Base-by-base conservation (phyloP, 2,113 vertebrate genomes). In the Ptilonorhynchus violaceus region DNA sequence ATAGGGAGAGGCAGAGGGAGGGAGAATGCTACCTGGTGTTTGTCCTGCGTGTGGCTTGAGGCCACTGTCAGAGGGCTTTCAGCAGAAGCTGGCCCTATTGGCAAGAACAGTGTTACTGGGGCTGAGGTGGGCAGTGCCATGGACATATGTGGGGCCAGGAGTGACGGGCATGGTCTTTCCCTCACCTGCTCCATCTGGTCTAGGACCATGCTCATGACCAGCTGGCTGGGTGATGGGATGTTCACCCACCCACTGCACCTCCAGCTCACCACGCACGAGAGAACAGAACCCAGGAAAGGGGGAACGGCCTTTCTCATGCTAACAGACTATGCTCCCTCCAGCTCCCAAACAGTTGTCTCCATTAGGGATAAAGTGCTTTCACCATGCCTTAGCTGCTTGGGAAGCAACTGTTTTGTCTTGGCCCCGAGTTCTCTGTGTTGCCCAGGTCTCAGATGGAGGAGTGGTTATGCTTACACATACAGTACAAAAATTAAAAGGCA, bases 401-500 rank as follows among this genome's bases (percentile, higher is more conserved):
- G 81, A 96, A 94, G 86, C 67, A 83, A 95, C 75, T 66, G 86
- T 92, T 90, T 70, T 68, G 66, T 49, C 88, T 78, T 69, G 53
- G 64, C 77, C 91, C 53, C 28, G 0, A 46, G 70, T n/a, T 94
- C 62, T 93, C 89, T 11, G 20, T 39, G 55, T 47, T 79, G 92
- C 94, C 85, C 79, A 62, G 46, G 68, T 89, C 85, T 95, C 68
- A 50, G 83, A 69, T 35, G 82, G 55, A 94, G 78, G 87, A 88
- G 94, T 89, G 79, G 91, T 94, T 96, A 91, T 69, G 96, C 91
- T 95, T 96, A 96, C 93, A 92, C 66, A 72, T 97, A 97, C 95
- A 97, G 97, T 97, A 97, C 96, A 96, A 96, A 97, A 97, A 97
- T 94, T 89, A 97, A 97, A 97, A 97, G 97, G 97, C 97, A 97